Percentiles rank a stretch among this genome's conserved stretches.
Evolutionary conservation across 2,113 vertebrate species (phyloP).

Genomic region (Ailurus styani): DNA sequence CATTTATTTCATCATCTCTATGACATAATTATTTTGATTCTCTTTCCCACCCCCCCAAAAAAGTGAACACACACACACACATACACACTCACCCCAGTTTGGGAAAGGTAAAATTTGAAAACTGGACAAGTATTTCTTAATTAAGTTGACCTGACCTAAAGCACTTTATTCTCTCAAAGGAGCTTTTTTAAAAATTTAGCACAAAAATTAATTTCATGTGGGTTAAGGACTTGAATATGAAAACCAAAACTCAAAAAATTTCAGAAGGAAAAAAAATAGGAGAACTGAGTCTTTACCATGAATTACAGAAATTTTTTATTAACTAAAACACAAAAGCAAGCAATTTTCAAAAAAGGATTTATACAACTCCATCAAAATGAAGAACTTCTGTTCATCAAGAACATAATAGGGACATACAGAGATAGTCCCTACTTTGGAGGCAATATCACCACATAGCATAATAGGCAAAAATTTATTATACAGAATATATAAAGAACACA

Average conservation of each 20-base stretch:
- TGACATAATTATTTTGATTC: background rate
- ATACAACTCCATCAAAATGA: background rate
- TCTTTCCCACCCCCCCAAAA: background rate
- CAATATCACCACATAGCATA: background rate
- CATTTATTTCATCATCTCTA: background rate
- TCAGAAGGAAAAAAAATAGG: background rate
- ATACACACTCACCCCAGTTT: background rate
- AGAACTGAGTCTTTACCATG: background rate
- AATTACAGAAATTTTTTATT: background rate
- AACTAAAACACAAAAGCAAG: background rate
- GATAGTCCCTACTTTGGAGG: background rate
- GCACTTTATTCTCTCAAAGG: background rate
- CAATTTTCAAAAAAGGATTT: background rate
- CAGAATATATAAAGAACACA: background rate
- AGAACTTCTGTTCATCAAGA: background rate
- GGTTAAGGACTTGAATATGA: background rate
- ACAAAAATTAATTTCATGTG: background rate
- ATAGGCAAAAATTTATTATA: background rate
- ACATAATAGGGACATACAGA: background rate
- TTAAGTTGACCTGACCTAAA: background rate
- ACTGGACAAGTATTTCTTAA: background rate
- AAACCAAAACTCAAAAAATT: background rate
- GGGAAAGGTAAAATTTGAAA: background rate
- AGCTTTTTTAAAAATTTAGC: background rate
- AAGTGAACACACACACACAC: background rate